Base-by-base conservation (phyloP, 2,113 vertebrate species). In the Meles meles region DNA sequence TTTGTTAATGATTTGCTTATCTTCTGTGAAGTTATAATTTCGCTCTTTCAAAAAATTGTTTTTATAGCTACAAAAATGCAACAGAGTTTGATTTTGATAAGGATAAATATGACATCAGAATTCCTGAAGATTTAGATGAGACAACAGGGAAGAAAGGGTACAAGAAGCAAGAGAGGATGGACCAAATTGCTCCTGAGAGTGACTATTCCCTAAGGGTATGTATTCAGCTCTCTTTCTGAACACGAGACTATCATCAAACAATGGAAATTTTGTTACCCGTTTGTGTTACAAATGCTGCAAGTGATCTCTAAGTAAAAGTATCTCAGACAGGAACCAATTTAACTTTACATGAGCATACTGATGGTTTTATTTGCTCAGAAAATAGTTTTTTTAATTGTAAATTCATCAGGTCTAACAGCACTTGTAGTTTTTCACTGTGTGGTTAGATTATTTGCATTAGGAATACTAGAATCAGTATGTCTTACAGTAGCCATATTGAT, bases 41-140 rank as follows among this genome's bases (percentile, higher is more conserved):
- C 61, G n/a, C 74, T 93, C 63, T 52, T 92, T 76, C 18, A 92
- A 88, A 97, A 94, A 23, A 94, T 90, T 72, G 21, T 63, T 97
- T 97, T 96, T 96, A 57, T 94, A 99, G 99, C 94, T 99, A 99
- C 88, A 99, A 99, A 83, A 98, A 97, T n/a, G 97, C 94, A 93
- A 98, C 98, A 6, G 99, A 99, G 93, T 99, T 99, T 98, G 99
- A 99, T 97, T 99, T 99, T 97, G 97, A 98, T 27, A 98, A 83
- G 21, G 99, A 99, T 97, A 99, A 99, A 93, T 99, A 99, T 0
- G 99, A 99, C 94, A 99, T 99, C 92, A 98, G 98, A 96, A 99
- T 99, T 97, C 99, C 99, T 85, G 98, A 99, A 49, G 99, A 99
- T 52, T 99, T 99, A 77, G 99, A 99, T 98, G 98, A 97, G 80